Percentiles rank a stretch among this genome's conserved stretches.
These are phyloP conservation scores for Pseudomyrmex cubaensis DNA, from an alignment of 1,140 invertebrate species.

Conservation along the genomic window DNA sequence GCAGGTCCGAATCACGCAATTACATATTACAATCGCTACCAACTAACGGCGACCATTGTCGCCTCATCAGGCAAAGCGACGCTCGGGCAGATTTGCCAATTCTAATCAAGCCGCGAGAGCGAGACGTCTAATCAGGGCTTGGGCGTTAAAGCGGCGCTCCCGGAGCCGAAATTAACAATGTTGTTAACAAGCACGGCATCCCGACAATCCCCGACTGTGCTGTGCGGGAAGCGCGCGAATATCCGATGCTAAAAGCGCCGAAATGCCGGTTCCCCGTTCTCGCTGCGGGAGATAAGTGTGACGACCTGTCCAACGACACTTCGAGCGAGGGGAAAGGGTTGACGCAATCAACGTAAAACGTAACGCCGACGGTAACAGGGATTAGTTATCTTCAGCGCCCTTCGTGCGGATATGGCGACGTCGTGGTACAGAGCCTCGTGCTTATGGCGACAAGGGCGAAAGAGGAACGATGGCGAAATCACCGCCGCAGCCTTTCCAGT, in stretches of 20 bases:
- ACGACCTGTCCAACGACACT: constrained; percentile 84
- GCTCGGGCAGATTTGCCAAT: constrained; percentile 62
- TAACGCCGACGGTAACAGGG: constrained; percentile 83
- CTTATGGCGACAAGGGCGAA: constrained; percentile 55
- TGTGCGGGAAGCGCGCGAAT: constrained; percentile 39
- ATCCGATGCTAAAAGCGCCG: constrained; percentile 64
- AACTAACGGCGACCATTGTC: constrained; percentile 44
- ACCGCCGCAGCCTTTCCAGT: constrained; percentile 64
- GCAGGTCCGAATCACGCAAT: constrained; percentile 44
- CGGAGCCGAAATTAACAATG: constrained; percentile 80
- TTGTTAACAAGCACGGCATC: constrained; percentile 80
- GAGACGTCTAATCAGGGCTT: constrained; percentile 69
- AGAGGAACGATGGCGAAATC: constrained; percentile 56
- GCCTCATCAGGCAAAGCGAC: constrained; percentile 46
- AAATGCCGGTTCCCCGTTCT: constrained; percentile 37
- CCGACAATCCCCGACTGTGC: constrained; percentile 56
- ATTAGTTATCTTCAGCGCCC: constrained; percentile 84
- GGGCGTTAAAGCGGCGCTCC: constrained; percentile 56
- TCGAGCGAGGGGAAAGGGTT: constrained; percentile 78
- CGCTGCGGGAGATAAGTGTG: constrained; percentile 83
- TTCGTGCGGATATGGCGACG: constrained; percentile 52
- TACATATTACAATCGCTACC: constrained; percentile 53
- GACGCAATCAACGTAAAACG: constrained; percentile 85
- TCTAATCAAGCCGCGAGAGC: constrained; percentile 69
- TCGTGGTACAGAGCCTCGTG: constrained; percentile 36